Conservation (phyloP, 1,140 invertebrate species). For the Formica selysi region DNA sequence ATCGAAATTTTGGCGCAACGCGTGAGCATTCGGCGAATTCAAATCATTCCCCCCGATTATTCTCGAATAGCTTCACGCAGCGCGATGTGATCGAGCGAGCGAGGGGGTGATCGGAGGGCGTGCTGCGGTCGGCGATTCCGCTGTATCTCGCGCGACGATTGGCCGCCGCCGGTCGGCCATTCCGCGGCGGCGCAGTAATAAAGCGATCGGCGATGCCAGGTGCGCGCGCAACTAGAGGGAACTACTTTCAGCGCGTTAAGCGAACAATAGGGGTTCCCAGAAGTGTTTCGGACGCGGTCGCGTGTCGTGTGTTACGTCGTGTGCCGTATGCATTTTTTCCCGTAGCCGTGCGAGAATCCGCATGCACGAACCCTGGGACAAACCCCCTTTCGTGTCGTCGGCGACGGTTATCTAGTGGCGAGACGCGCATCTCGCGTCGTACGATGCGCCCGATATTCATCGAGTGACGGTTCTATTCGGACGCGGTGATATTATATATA, state of each 20-base stretch:
- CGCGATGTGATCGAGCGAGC: background rate
- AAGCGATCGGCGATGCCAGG: conserved; percentile 71
- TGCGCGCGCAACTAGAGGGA: conserved; percentile 83
- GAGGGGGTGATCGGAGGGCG: background rate
- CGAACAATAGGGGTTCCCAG: conserved; percentile 86
- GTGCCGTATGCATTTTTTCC: conserved; percentile 75
- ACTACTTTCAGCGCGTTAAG: conserved; percentile 86
- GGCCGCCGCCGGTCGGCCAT: conserved; percentile 64
- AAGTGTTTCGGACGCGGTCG: conserved; percentile 86
- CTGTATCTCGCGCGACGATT: conserved; percentile 63
- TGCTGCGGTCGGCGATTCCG: conserved; percentile 32
- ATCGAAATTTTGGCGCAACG: background rate
- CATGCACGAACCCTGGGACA: conserved; percentile 73
- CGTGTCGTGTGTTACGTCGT: conserved; percentile 78
- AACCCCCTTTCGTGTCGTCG: background rate
- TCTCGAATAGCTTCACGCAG: background rate
- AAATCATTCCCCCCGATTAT: background rate
- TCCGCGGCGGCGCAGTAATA: conserved; percentile 75
- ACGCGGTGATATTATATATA: conserved; percentile 38
- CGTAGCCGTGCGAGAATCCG: conserved; percentile 60
- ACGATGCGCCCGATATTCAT: conserved; percentile 73
- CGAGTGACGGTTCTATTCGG: conserved; percentile 77
- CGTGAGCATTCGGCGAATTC: background rate
- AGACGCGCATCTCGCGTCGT: conserved; percentile 31
- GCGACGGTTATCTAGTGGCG: conserved; percentile 63